Base-by-base conservation (phyloP, 2,888 invertebrate species). In the Neoaliturus tenellus region DNA sequence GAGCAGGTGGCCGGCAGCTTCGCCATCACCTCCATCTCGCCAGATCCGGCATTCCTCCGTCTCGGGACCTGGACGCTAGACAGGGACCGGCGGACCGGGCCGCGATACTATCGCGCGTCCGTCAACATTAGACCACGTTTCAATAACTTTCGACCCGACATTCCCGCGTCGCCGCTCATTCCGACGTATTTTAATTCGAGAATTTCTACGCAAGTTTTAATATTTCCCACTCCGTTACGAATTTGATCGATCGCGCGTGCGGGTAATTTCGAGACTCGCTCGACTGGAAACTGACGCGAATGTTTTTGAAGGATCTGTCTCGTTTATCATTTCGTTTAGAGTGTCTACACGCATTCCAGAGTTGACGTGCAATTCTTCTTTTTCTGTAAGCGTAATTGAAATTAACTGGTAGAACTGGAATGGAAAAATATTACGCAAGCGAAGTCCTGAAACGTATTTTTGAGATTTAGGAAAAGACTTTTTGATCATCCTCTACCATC, bases 61-160 rank as follows among this genome's bases (percentile, higher is more conserved):
- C 28, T 17, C 33, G 8, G 23, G 71, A 41, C 75, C 28, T n/a
- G 35, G 71, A 28, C 75, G 39, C 39, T 41, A 48, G 75, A 75
- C 44, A 44, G 75, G 44, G 48, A 28, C 75, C 75, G 48, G 31
- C 48, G 20, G 75, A 75, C 44, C 75, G 75, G 25, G 28, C 75
- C 25, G 75, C n/a, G 75, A 75, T 75, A 75, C 75, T 17, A 75
- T 44, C 75, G 44, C 25, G 10, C 31, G 75, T 75, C 75, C 48
- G 28, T 41, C 75, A 75, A 75, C 75, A 75, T 75, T 75, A 75
- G 75, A 14, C 48, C 48, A 75, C 75, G 75, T 23, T 48, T 44
- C 48, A 28, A 44, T 75, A 44, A 41, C 75, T 75, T 28, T 10
- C 3, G 20, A 17, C 75, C 23, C 41, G 39, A 8, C 39, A 2